Conservation (phyloP, 2,888 invertebrate genomes). For the Orchestes rusci region DNA sequence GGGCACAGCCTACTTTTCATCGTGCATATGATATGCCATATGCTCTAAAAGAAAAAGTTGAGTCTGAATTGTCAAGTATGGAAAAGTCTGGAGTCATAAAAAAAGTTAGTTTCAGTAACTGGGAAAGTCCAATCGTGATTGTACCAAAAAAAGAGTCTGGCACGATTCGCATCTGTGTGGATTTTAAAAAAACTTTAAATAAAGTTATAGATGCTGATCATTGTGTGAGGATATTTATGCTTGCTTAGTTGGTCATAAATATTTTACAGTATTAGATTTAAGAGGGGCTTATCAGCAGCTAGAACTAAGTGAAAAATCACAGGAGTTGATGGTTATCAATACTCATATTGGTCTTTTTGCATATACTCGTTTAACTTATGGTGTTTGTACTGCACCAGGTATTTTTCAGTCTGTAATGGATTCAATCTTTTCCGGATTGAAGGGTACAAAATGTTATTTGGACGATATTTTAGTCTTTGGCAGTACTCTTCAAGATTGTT, state of each 20-base stretch:
- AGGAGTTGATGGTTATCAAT: conserved; percentile 4
- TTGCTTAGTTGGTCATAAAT: conserved; percentile 4
- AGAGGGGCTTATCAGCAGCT: conserved; percentile 1
- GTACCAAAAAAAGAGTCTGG: neutral
- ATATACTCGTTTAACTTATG: conserved; percentile 10
- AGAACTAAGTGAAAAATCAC: neutral
- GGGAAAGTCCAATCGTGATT: conserved; percentile 1
- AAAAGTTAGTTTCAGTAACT: conserved; percentile 4
- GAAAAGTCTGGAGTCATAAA: conserved; percentile 11
- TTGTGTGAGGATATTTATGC: conserved; percentile 4
- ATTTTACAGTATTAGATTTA: conserved; percentile 5
- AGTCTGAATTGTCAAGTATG: conserved; percentile 3
- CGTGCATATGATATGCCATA: conserved; percentile 7
- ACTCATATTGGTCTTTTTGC: conserved; percentile 11
- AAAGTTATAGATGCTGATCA: conserved; percentile 5
- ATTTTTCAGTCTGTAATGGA: conserved; percentile 12
- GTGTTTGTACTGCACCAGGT: conserved; percentile 11
- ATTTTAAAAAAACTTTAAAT: conserved; percentile 7
- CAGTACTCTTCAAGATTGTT: neutral
- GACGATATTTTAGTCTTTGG: conserved; percentile 13
- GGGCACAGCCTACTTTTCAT: conserved; percentile 6
- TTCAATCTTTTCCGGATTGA: conserved; percentile 6
- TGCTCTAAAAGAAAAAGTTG: conserved; percentile 5
- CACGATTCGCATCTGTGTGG: conserved; percentile 5
- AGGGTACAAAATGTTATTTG: conserved; percentile 11